These are phyloP conservation scores for Rhinolophus ferrumequinum DNA, from an alignment of 2,113 vertebrate genomes.

Conservation along the genomic window DNA sequence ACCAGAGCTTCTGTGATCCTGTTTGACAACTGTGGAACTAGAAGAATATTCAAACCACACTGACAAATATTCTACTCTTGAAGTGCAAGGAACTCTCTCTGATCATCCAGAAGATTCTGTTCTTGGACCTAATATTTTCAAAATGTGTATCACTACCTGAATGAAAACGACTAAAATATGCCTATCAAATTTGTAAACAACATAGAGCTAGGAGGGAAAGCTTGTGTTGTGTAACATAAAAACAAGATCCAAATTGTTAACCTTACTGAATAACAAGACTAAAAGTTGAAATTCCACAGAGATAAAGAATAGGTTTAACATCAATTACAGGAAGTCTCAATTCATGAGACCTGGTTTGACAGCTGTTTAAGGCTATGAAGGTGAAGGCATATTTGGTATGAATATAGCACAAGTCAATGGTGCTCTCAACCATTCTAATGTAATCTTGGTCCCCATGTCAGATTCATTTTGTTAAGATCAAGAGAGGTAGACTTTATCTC, in stretches of 20 bases:
- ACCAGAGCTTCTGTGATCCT: not conserved
- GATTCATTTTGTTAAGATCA: conserved; percentile 46
- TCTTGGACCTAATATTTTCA: not conserved
- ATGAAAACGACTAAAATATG: not conserved
- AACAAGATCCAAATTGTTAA: conserved; percentile 13
- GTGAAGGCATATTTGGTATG: not conserved
- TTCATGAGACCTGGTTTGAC: not conserved
- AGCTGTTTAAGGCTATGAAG: not conserved
- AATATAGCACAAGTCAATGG: not conserved
- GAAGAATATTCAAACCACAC: not conserved
- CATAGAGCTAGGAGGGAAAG: not conserved
- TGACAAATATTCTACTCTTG: not conserved
- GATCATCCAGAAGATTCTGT: not conserved
- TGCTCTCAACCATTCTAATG: conserved; percentile 10
- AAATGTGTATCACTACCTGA: not conserved
- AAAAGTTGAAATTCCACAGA: conserved; percentile 35
- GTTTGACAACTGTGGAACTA: not conserved
- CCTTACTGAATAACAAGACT: not conserved
- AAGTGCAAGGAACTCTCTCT: not conserved
- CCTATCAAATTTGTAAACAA: not conserved
- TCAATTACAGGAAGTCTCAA: not conserved
- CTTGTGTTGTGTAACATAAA: not conserved
- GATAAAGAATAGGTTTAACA: not conserved
- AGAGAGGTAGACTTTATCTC: not conserved
- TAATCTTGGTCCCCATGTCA: conserved; percentile 8